These are phyloP conservation scores for Microplitis deprimator DNA, from an alignment of 2,888 invertebrate genomes.

Conservation along the genomic window DNA sequence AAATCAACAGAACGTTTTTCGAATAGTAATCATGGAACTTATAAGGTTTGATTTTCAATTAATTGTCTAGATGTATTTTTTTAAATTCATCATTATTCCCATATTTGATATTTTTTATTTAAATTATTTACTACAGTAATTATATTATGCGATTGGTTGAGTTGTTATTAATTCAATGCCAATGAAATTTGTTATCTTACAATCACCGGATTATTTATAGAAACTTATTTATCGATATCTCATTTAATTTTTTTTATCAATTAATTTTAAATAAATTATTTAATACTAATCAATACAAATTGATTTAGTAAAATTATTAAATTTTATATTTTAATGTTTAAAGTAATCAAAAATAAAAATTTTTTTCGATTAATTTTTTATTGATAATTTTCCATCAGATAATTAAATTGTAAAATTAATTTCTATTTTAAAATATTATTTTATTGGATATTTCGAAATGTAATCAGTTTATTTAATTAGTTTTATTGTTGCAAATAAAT, in stretches of 20 bases:
- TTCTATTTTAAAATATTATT: too few species aligned
- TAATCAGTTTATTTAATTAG: too few species aligned
- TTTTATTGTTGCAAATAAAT: not conserved
- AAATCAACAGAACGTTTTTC: slow-evolving; percentile 43
- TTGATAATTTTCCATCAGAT: too few species aligned
- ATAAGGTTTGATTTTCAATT: slow-evolving; percentile 55
- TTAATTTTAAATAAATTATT: not conserved
- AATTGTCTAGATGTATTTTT: not conserved
- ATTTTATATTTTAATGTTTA: not conserved
- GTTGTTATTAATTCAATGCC: slow-evolving; percentile 2
- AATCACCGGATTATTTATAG: not conserved
- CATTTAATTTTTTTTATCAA: not conserved
- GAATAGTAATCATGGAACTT: slow-evolving; percentile 57
- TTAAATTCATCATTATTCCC: not conserved
- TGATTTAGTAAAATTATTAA: not conserved
- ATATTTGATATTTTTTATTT: not conserved
- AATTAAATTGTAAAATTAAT: too few species aligned
- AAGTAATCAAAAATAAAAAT: not conserved
- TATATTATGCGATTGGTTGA: not conserved
- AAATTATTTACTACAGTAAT: not conserved
- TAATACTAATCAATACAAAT: not conserved
- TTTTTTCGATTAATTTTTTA: not conserved
- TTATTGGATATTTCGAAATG: too few species aligned
- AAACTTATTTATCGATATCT: not conserved
- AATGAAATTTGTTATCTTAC: slow-evolving; percentile 5